Evolutionary conservation across 2,113 vertebrate genomes (phyloP), one percentile per base, ranked within the genome.

Genomic region (Struthidea cinerea): DNA sequence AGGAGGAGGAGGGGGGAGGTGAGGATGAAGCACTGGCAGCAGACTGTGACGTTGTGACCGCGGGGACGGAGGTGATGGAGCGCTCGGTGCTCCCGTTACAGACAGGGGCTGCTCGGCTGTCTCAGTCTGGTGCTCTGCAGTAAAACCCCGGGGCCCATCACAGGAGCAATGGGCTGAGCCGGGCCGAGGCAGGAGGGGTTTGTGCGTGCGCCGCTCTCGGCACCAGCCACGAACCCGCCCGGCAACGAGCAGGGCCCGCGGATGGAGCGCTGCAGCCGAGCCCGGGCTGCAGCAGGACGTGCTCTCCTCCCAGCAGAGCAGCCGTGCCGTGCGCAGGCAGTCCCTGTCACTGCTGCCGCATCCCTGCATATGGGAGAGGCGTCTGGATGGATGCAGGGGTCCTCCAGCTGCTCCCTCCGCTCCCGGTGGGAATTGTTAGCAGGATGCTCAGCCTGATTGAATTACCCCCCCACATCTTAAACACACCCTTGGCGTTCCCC

Each of bases 11-110:
- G 57, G 69, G 49, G 18, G n/a, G 23, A n/a, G 53, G 18, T 3
- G 74, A 85, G 56, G 86, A 27, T 0, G 20, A 10, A 71, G 84
- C 10, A 0, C 15, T 0, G 18, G 30, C 67, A 61, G 63, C 68
- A 0, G 1, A 4, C 24, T 9, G 11, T 64, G 81, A 5, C 9
- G 0, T 2, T 22, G 70, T 0, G 32, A 4, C 35, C 0, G 0
- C 52, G 10, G 52, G 67, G 52, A 14, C 0, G 5, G 46, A 30
- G 76, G 16, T 16, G 91, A 49, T 8, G 59, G 81, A 87, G 61
- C 4, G 0, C 74, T 53, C 2, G 1, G 26, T 19, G 82, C 60
- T 71, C 64, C 63, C 2, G 1, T 21, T 30, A 12, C 15, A 1
- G 4, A 6, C 9, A 11, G 69, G 50, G 13, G 24, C 15, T 10